A percentile compares a stretch with the other conserved stretches of the same genome.
Evolutionary conservation across 2,113 vertebrate genomes (phyloP).

Genomic region (Casuarius casuarius): DNA sequence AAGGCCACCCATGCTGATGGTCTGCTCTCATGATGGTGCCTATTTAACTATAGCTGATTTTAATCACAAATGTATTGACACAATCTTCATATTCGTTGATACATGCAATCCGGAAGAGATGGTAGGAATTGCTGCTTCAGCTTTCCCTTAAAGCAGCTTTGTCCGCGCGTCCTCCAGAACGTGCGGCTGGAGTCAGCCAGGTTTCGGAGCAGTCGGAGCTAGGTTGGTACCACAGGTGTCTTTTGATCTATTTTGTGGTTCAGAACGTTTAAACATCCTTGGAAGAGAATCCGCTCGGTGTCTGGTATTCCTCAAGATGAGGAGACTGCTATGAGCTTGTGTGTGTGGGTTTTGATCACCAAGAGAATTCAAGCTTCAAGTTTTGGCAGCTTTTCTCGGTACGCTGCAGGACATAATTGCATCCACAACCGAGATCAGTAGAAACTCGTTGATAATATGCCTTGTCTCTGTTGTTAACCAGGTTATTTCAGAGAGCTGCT

Average conservation of each 20-base stretch:
- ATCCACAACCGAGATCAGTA: background rate
- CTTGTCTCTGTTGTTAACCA: background rate
- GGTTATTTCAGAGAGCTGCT: background rate
- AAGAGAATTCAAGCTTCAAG: background rate
- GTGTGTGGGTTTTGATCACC: background rate
- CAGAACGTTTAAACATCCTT: background rate
- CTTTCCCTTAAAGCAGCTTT: background rate
- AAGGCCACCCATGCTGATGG: background rate
- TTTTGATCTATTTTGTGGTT: background rate
- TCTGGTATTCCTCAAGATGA: background rate
- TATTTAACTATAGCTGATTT: background rate
- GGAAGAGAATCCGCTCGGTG: background rate
- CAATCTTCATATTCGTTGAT: background rate
- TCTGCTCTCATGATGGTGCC: background rate
- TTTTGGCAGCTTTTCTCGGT: background rate
- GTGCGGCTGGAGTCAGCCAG: background rate
- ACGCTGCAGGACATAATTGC: background rate
- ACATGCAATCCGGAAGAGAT: background rate
- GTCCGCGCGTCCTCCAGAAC: background rate
- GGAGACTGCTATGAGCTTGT: background rate
- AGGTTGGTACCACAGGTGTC: background rate
- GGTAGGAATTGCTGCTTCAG: background rate
- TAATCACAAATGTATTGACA: background rate
- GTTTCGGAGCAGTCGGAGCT: background rate
- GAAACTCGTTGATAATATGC: background rate